A percentile compares a stretch with the other conserved stretches of the same genome.
Conservation (phyloP, 2,797 vertebrate species). For the Cuculus canorus region DNA sequence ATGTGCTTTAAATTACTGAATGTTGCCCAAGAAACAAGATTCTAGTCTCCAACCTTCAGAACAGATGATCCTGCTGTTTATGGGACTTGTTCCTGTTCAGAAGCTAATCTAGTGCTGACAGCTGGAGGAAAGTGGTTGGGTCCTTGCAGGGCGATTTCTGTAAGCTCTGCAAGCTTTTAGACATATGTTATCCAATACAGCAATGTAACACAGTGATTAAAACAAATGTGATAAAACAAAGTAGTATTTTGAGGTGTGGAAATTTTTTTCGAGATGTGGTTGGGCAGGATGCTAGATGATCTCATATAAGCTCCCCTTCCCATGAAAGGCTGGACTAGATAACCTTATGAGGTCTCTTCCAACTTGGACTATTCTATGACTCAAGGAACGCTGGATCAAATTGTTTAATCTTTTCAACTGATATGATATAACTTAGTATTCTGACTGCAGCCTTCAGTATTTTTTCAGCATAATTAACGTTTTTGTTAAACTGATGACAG, state of each 20-base stretch:
- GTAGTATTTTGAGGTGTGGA: background rate
- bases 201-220: background rate
- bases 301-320: too few relatives aligned
- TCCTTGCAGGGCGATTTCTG: background rate
- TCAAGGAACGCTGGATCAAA: background rate
- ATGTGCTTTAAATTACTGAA: background rate
- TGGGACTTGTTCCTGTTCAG: background rate
- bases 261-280: background rate
- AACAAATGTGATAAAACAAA: background rate
- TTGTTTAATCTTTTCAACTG: background rate
- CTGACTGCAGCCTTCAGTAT: background rate
- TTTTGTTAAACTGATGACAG: background rate
- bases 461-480: background rate
- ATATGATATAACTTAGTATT: background rate
- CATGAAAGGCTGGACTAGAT: too few relatives aligned
- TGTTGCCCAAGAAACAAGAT: background rate
- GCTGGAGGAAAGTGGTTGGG: background rate
- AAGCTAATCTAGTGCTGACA: constrained; percentile 13
- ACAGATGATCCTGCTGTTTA: background rate
- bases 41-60: background rate
- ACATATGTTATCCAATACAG: background rate
- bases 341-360: background rate
- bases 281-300: background rate
- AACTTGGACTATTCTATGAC: background rate
- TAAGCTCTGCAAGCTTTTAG: background rate